Evolutionary conservation across 2,797 vertebrate species (phyloP).

Genomic region (Tragopan temminckii): DNA sequence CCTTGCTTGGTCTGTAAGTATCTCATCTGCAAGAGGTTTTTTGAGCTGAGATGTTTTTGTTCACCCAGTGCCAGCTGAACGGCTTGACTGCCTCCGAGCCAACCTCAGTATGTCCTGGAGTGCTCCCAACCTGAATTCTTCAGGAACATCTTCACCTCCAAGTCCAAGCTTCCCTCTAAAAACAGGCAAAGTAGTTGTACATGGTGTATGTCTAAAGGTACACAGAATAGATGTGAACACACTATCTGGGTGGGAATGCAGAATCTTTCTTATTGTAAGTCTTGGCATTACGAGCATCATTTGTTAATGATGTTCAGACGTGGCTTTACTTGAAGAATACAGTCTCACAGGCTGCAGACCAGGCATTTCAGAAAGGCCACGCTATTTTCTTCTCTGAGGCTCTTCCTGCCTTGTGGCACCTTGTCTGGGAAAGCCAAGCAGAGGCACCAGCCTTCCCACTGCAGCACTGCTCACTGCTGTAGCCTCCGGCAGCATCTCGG

Average conservation of each 20-base stretch:
- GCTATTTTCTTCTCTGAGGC: neutral
- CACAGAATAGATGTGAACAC: accelerated
- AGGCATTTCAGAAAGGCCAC: neutral
- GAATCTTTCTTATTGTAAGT: neutral
- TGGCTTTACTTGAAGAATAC: neutral
- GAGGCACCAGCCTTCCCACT: neutral
- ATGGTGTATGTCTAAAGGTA: neutral
- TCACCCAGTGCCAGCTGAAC: neutral
- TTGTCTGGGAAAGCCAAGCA: neutral
- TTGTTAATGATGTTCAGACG: neutral
- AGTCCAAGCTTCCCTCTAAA: neutral
- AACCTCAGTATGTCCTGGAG: neutral
- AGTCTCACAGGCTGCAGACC: neutral
- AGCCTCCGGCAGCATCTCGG: neutral
- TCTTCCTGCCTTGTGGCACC: accelerated
- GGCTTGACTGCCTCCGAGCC: accelerated
- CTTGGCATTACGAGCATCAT: neutral
- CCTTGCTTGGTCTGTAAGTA: neutral
- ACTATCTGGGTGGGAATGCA: neutral
- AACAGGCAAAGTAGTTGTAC: neutral
- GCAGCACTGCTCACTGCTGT: neutral
- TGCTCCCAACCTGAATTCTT: neutral
- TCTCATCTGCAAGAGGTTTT: neutral
- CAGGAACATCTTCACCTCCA: neutral
- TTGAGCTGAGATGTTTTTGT: neutral